Conservation (phyloP, 2,888 invertebrate genomes). For the Ellobium chinense region DNA sequence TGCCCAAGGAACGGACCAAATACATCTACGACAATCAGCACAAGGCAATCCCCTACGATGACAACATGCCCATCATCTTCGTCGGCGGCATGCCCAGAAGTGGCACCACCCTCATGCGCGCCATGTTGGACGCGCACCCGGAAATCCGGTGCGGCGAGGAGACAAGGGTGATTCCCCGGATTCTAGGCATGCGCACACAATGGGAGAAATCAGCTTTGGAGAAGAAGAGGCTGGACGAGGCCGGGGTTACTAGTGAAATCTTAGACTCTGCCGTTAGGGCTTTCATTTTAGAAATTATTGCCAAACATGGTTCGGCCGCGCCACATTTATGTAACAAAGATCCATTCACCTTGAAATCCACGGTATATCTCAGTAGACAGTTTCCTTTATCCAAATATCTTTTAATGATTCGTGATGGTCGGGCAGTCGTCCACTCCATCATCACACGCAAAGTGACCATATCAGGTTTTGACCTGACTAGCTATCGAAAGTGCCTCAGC, state of each 20-base stretch:
- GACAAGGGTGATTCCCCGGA: constrained; percentile 94
- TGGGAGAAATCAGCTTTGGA: constrained; percentile 90
- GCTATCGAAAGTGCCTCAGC: constrained; percentile 93
- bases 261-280: constrained; percentile 97
- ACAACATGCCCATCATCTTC: constrained; percentile 88
- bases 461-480: constrained; percentile 95
- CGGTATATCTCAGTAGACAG: constrained; percentile 93
- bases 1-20: constrained; percentile 61
- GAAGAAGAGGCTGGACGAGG: constrained; percentile 64
- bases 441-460: constrained; percentile 94
- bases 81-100: constrained; percentile 97
- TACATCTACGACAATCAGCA: constrained; percentile 64
- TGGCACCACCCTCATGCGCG: constrained; percentile 97
- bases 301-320: constrained; percentile 91
- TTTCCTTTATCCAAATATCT: constrained; percentile 98
- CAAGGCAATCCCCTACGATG: constrained; percentile 83
- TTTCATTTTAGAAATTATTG: constrained; percentile 92
- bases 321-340: constrained; percentile 98
- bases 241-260: constrained; percentile 89
- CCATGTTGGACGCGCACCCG: constrained; percentile 98
- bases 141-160: constrained; percentile 98
- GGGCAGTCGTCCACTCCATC: constrained; percentile 99
- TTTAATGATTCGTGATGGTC: constrained; percentile 98
- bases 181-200: constrained; percentile 95
- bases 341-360: constrained; percentile 97